These are phyloP conservation scores for Drosophila fungiperda DNA, from an alignment of 2,888 invertebrate genomes.

Conservation along the genomic window DNA sequence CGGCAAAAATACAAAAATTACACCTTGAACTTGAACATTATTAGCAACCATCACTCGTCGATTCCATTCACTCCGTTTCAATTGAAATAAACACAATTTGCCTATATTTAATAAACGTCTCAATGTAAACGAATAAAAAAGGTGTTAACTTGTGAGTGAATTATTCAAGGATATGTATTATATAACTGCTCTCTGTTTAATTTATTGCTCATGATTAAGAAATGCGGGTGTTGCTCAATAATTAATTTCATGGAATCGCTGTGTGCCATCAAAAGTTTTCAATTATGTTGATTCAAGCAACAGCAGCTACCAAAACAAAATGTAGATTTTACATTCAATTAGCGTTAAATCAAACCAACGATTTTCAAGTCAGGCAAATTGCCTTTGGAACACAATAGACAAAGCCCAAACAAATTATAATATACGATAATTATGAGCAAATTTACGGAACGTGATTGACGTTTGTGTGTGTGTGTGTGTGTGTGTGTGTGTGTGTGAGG, in stretches of 20 bases:
- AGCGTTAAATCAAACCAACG: conserved; percentile 17
- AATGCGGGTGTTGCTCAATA: background rate
- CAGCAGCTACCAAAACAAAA: background rate
- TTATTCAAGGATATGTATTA: background rate
- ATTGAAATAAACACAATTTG: background rate
- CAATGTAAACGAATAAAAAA: background rate
- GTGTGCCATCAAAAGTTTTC: background rate
- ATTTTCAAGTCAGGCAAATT: conserved; percentile 22
- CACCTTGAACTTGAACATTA: background rate
- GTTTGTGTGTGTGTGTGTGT: conserved; percentile 5
- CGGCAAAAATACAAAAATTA: background rate
- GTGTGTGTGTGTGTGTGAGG: background rate
- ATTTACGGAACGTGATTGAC: conserved; percentile 60
- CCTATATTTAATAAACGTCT: background rate
- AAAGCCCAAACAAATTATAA: conserved; percentile 39
- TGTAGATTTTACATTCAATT: conserved; percentile 4
- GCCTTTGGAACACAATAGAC: background rate
- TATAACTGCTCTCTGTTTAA: background rate
- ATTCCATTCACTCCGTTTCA: background rate
- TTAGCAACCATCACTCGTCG: background rate
- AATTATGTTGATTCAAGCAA: background rate
- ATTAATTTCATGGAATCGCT: background rate
- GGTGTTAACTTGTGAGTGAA: background rate
- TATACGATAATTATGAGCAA: conserved; percentile 53
- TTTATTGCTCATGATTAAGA: background rate